Evolutionary conservation across 2,797 vertebrate genomes (phyloP).

Genomic region (Emydoidea blandingii): DNA sequence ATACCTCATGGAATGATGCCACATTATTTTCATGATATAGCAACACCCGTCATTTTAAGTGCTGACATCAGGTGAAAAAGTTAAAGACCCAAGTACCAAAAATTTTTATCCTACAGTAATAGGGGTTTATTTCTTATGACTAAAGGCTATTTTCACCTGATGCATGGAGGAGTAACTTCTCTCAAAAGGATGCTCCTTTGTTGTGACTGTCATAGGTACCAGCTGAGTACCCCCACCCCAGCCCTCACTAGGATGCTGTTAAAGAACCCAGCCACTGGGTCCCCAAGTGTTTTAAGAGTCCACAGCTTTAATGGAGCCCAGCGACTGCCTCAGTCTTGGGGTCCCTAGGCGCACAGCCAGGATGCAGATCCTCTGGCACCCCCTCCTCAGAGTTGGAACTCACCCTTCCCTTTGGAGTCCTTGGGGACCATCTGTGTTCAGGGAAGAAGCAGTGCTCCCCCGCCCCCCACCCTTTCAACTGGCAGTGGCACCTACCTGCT

Average conservation of each 20-base stretch:
- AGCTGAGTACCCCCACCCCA: neutral
- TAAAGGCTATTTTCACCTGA: neutral
- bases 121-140: neutral
- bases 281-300: neutral
- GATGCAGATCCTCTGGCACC: neutral
- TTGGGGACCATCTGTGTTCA: too few relatives aligned
- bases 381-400: neutral
- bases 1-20: slow-evolving; percentile 63
- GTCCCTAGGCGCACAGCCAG: neutral
- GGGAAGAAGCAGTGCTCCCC: too few relatives aligned
- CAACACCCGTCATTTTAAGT: slow-evolving; percentile 5
- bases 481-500: neutral
- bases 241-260: neutral
- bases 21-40: slow-evolving; percentile 54
- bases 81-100: neutral
- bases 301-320: neutral
- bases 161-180: neutral
- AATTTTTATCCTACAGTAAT: neutral
- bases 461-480: too few relatives aligned
- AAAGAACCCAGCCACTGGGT: neutral
- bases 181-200: neutral
- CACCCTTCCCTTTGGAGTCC: too few relatives aligned
- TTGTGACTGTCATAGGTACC: neutral
- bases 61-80: neutral
- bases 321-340: neutral